These are phyloP conservation scores for Corythornis madagascariensis DNA, from an alignment of 2,113 vertebrate species.

Conservation along the genomic window DNA sequence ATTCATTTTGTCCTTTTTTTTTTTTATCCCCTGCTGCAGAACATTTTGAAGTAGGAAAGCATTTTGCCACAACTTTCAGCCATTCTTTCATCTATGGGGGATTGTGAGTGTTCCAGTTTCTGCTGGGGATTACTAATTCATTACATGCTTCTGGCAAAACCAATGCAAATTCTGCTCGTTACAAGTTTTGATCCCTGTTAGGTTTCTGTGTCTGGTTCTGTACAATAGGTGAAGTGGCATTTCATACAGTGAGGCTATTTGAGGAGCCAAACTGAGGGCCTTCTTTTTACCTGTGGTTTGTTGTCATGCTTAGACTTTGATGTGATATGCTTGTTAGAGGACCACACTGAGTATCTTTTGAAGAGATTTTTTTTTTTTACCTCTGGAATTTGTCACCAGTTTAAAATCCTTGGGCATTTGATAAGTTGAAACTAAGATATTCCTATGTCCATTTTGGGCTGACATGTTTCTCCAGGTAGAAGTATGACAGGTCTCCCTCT, in stretches of 20 bases:
- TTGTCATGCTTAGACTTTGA: not conserved
- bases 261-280: not conserved
- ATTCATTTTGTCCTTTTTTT: slow-evolving; percentile 16
- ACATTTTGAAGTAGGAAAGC: slow-evolving; percentile 13
- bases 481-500: not conserved
- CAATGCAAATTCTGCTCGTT: slow-evolving; percentile 15
- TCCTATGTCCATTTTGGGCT: not conserved
- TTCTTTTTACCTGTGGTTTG: not conserved
- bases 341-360: not conserved
- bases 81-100: not conserved
- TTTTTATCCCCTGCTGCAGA: not conserved
- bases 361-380: not conserved
- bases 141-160: slow-evolving; percentile 38
- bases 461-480: not conserved
- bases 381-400: not conserved
- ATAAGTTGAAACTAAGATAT: not conserved
- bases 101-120: slow-evolving; percentile 21
- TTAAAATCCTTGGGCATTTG: not conserved
- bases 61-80: slow-evolving; percentile 45
- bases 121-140: slow-evolving; percentile 46
- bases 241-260: not conserved
- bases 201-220: not conserved
- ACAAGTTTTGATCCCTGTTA: not conserved
- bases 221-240: not conserved
- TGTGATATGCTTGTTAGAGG: not conserved